Percentiles rank a stretch among this genome's conserved stretches.
phyloP scores from a whole-genome alignment of 2,797 vertebrate species.

The Eulemur rubriventer region DNA sequence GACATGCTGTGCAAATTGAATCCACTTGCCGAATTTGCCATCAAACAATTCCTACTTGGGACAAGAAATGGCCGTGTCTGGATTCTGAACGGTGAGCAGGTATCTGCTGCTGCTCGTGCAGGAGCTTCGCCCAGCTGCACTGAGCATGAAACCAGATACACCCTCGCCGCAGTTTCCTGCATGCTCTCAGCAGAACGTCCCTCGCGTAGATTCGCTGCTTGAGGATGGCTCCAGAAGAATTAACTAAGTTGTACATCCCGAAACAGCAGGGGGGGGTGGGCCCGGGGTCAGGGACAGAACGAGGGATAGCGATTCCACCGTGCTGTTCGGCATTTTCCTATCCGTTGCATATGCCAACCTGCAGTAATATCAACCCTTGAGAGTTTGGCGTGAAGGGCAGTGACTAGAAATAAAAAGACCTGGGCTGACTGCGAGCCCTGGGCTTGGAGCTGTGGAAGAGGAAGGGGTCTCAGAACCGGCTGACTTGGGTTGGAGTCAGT shows the following conservation, averaged over 20 bases:
- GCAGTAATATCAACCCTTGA: not conserved
- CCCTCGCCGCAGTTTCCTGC: rapidly evolving
- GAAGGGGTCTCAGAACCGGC: not conserved
- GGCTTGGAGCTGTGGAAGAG: not conserved
- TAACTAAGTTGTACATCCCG: not conserved
- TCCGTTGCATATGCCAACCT: not conserved
- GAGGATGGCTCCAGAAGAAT: not conserved
- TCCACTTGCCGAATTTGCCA: not conserved
- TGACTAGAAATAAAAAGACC: not conserved
- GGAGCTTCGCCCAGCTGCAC: not conserved
- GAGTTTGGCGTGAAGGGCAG: not conserved
- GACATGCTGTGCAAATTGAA: not conserved
- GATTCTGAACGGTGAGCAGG: not conserved
- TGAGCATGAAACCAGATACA: not conserved
- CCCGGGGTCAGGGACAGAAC: not conserved
- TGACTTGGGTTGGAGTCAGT: not conserved
- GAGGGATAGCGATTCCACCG: rapidly evolving
- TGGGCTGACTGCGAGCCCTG: not conserved
- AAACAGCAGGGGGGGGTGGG: no score
- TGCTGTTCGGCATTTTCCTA: rapidly evolving
- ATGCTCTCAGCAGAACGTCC: not conserved
- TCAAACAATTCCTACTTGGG: not conserved
- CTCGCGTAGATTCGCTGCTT: rapidly evolving
- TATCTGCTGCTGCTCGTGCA: not conserved
- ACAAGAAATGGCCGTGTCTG: not conserved